A percentile compares a stretch with the other conserved stretches of the same genome.
phyloP scores from a whole-genome alignment of 1,140 invertebrate species.

The Hyles vespertilio region DNA sequence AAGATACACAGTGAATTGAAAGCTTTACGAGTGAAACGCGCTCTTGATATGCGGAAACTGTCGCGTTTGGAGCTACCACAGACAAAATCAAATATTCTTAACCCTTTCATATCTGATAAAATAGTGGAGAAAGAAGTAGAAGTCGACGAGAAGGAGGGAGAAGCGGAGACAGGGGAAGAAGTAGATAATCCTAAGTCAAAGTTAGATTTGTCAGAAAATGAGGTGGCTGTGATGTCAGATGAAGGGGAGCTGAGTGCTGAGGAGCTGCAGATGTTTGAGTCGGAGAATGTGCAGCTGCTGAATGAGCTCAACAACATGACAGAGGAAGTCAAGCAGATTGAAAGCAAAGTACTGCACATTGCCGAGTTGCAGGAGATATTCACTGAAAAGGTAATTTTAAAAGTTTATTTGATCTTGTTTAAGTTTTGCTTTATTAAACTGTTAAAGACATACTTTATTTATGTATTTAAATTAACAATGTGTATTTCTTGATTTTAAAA shows the following conservation, averaged over 20 bases:
- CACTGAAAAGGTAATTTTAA: constrained; percentile 89
- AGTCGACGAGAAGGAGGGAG: constrained; percentile 26
- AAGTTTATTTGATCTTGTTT: too few species aligned
- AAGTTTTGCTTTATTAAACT: not conserved
- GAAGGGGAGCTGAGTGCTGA: constrained; percentile 83
- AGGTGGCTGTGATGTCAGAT: constrained; percentile 52
- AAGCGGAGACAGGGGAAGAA: constrained; percentile 28
- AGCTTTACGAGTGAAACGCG: constrained; percentile 89
- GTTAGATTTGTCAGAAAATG: constrained; percentile 57
- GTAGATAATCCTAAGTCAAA: constrained; percentile 44
- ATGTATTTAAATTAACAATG: not conserved
- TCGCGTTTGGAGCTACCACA: constrained; percentile 79
- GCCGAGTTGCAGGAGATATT: constrained; percentile 97
- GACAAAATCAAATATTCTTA: constrained; percentile 47
- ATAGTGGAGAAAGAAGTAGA: constrained; percentile 33
- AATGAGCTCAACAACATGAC: constrained; percentile 90
- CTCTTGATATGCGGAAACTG: constrained; percentile 88
- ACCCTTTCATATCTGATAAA: constrained; percentile 44
- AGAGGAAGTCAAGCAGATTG: constrained; percentile 89
- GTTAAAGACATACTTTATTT: not conserved
- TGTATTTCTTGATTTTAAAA: not conserved
- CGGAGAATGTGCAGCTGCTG: constrained; percentile 87
- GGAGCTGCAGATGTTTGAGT: constrained; percentile 93
- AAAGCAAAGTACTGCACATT: constrained; percentile 96
- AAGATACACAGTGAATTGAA: constrained; percentile 93